Evolutionary conservation across 2,113 vertebrate species (phyloP).

Genomic region (Nematolebias whitei): DNA sequence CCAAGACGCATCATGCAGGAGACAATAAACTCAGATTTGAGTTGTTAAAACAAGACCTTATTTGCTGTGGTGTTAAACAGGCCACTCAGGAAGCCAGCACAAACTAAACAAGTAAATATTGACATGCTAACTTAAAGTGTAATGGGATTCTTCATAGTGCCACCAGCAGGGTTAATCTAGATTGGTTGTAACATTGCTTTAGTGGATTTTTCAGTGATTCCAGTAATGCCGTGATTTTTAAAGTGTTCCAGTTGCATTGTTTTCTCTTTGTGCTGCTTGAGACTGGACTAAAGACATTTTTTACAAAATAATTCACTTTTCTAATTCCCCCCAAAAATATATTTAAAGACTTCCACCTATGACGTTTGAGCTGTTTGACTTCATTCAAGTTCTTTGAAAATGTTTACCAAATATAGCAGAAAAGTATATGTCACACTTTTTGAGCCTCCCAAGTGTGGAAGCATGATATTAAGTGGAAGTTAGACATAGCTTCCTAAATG

Average conservation of each 20-base stretch:
- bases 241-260: no score
- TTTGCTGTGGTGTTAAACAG: not conserved
- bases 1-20: not conserved
- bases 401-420: not conserved
- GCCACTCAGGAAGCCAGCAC: not conserved
- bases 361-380: not conserved
- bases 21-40: not conserved
- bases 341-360: not conserved
- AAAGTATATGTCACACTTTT: not conserved
- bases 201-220: not conserved
- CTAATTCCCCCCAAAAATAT: no score
- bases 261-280: no score
- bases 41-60: not conserved
- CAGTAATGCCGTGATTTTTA: not conserved
- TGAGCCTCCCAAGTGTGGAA: not conserved
- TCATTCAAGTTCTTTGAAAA: not conserved
- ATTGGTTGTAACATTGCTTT: not conserved
- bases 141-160: not conserved
- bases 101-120: not conserved
- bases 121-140: not conserved
- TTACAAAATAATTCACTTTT: no score
- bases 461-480: not conserved
- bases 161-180: not conserved
- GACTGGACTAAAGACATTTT: no score
- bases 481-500: not conserved